phyloP scores from a whole-genome alignment of 2,888 invertebrate species.

The Emmelina monodactyla region DNA sequence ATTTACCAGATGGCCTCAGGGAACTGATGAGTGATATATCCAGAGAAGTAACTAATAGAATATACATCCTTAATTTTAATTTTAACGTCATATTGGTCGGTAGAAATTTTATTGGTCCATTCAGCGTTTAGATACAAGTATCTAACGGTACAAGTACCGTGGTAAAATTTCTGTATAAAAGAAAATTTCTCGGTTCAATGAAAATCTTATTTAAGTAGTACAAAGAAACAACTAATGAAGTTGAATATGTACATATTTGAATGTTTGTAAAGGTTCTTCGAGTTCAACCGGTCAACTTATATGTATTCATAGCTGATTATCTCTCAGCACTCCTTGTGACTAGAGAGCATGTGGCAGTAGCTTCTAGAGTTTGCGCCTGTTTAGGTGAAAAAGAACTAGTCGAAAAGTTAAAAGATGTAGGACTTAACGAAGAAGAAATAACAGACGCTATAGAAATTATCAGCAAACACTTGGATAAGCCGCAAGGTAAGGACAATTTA shows the following conservation, averaged over 20 bases:
- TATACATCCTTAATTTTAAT: too few species aligned
- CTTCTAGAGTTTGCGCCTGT: conserved; percentile 24
- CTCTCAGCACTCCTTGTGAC: conserved; percentile 70
- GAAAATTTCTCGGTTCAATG: too few species aligned
- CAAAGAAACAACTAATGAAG: too few species aligned
- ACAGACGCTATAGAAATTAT: conserved; percentile 24
- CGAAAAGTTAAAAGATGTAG: conserved; percentile 26
- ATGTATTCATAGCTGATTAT: conserved; percentile 74
- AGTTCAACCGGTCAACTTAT: conserved; percentile 69
- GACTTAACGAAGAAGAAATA: conserved; percentile 24
- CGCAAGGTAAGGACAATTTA: too few species aligned
- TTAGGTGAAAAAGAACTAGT: conserved; percentile 27
- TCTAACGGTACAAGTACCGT: too few species aligned
- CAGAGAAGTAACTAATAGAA: conserved; percentile 67
- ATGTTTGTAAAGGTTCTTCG: conserved; percentile 77
- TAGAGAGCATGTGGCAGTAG: conserved; percentile 61
- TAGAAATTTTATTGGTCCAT: too few species aligned
- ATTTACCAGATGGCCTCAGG: conserved; percentile 71
- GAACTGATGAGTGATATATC: conserved; percentile 78
- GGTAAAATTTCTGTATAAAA: too few species aligned
- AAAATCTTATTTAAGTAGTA: too few species aligned
- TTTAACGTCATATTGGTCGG: too few species aligned
- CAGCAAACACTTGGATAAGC: conserved; percentile 23
- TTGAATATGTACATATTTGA: too few species aligned
- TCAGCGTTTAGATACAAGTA: too few species aligned